These are phyloP conservation scores for Muraenolepis orangiensis DNA, from an alignment of 2,797 vertebrate genomes.

Conservation along the genomic window DNA sequence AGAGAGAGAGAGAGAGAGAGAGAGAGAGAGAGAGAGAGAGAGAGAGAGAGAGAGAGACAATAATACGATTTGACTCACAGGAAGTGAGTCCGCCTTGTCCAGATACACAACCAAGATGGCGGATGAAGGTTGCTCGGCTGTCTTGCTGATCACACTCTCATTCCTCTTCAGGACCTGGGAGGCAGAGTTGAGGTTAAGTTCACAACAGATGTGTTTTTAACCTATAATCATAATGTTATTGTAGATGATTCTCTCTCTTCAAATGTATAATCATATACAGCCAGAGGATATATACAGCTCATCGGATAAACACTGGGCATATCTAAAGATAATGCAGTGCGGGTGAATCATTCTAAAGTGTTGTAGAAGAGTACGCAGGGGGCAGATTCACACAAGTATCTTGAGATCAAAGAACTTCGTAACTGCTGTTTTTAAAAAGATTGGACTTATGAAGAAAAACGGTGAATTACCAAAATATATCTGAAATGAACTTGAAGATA, in stretches of 20 bases:
- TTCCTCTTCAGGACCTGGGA: constrained; percentile 82
- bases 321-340: background rate
- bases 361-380: background rate
- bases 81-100: constrained; percentile 90
- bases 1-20: background rate
- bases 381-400: too few relatives aligned
- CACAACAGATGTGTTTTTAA: background rate
- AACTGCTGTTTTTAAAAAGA: too few relatives aligned
- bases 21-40: too few relatives aligned
- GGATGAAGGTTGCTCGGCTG: constrained; percentile 78
- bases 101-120: constrained; percentile 88
- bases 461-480: too few relatives aligned
- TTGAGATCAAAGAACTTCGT: too few relatives aligned
- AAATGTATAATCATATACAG: too few relatives aligned
- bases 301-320: background rate
- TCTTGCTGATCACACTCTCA: constrained; percentile 68
- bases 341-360: background rate
- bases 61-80: constrained; percentile 78
- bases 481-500: too few relatives aligned
- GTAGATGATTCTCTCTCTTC: background rate
- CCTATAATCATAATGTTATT: background rate
- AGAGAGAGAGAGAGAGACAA: background rate
- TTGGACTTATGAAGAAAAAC: too few relatives aligned
- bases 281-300: background rate
- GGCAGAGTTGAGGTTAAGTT: background rate